Base-by-base conservation (phyloP, 2,797 vertebrate species). In the Acestrorhynchus altus region DNA sequence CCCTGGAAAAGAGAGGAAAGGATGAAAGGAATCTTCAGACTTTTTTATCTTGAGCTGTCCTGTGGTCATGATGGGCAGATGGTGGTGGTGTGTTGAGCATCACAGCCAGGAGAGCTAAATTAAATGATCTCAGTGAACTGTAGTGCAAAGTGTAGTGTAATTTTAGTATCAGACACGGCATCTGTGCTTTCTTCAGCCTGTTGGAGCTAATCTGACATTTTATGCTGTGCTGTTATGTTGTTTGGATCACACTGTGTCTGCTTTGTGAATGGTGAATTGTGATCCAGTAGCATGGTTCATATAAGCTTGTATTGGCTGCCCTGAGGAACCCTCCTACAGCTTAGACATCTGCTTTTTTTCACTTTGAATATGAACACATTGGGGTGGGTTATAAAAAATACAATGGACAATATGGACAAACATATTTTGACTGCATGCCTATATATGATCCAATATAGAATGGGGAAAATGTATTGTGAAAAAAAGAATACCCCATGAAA, bases 101-200 rank as follows among this genome's bases (percentile, higher is more conserved):
- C 76, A 70, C 64, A 15, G 68, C 57, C 28, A 52, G 72, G 74
- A 79, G 10, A 28, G 65, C 31, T 69, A 60, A 81, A 77, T 79
- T 59, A 79, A 83, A 83, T 81, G 47, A 76, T 18, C 13, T 11
- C 31, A 18, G 73, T 79, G 60, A 74, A 68, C 31, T 66, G 42
- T 46, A 78, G 78, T 78, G 72, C 66, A 12, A 15, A 20, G 26
- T 75, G 24, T 16, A 51, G 24, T 72, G 46, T 59, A 70, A 46
- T 63, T 77, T 26, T 77, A 67, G 51, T 40, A 64, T 72, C 8
- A 42, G 42, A 83, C 26, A 20, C 31, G 18, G 1, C 11, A 54
- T 68, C 70, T 60, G 15, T 60, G 72, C 81, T 82, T 35, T 76
- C 80, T 35, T 39, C 42, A 61, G 68, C 51, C n/a, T 77, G 46